Base-by-base conservation (phyloP, 2,888 invertebrate genomes). In the Cremastinae sp. region DNA sequence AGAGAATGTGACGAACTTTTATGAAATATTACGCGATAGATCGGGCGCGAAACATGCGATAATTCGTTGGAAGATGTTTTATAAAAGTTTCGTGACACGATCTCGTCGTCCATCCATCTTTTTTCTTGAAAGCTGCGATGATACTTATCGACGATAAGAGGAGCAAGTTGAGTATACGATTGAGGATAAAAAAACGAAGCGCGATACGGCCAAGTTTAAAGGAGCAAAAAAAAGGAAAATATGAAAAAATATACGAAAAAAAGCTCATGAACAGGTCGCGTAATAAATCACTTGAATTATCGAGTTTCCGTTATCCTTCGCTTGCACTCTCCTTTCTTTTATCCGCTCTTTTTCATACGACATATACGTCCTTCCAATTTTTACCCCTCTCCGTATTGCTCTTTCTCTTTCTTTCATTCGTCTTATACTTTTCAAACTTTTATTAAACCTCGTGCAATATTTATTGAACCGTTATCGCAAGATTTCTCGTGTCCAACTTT, bases 241-340 rank as follows among this genome's bases (percentile, higher is more conserved):
- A 43, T 8, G 16, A 47, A 58, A 66, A 74, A 73, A 70, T 39
- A 5, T 58, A 55, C 56, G 65, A 75, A 51, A 43, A 66, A 75
- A 74, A 70, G 43, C 45, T 69, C 68, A 68, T 64, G 72, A 76
- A 69, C 72, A 59, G 59, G 59, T 64, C 68, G 72, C 59, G 68
- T 72, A 72, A 76, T 76, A 76, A 76, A 76, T 76, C 72, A 76
- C 72, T 72, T 64, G 53, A 69, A 76, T 72, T 76, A 76, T 64
- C 72, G 76, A 69, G 76, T 72, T 72, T 69, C 69, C 43, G 72
- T 64, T 72, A 72, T 72, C 62, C 55, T 22, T 59, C 58, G 58
- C 45, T 58, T 37, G 16, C 69, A 74, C 62, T 39, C 56, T 56
- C 16, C 49, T 39, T 9, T 41, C 61, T 55, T 28, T 28, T 39